Conservation (phyloP, 2,113 vertebrate genomes). For the Eclectus roratus region DNA sequence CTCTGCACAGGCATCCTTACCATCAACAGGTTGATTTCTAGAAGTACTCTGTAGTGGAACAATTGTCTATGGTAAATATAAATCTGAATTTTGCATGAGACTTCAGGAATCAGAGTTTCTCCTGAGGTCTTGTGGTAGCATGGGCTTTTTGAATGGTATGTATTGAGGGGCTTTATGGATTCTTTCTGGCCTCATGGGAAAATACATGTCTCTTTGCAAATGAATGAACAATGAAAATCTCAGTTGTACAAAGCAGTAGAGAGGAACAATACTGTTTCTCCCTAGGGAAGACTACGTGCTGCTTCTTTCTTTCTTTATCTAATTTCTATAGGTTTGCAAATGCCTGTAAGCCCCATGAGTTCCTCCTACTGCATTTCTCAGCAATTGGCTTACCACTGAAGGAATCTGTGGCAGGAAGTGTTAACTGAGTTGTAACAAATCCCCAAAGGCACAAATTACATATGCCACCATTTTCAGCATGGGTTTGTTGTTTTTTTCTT, state of each 20-base stretch:
- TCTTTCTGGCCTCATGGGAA: neutral
- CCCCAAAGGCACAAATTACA: neutral
- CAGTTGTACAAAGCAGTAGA: neutral
- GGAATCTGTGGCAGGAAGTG: neutral
- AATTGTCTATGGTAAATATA: neutral
- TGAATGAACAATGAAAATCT: slow-evolving; percentile 1
- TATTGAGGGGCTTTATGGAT: neutral
- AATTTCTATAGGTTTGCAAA: slow-evolving; percentile 6
- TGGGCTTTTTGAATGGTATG: neutral
- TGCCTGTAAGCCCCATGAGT: neutral
- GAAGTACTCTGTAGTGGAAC: neutral
- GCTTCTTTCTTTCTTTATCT: neutral
- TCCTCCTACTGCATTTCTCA: neutral
- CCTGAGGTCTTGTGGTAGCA: neutral
- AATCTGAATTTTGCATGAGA: neutral
- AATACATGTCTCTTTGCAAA: neutral
- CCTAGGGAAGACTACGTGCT: neutral
- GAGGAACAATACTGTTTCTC: neutral
- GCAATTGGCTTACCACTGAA: neutral
- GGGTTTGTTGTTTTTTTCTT: neutral
- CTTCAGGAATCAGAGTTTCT: neutral
- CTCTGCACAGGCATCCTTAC: neutral
- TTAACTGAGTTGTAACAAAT: neutral
- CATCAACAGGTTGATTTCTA: neutral
- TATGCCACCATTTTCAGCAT: neutral